Percentiles rank a stretch among this genome's conserved stretches.
Conservation (phyloP, 1,140 invertebrate genomes). For the Coelopa frigida region DNA sequence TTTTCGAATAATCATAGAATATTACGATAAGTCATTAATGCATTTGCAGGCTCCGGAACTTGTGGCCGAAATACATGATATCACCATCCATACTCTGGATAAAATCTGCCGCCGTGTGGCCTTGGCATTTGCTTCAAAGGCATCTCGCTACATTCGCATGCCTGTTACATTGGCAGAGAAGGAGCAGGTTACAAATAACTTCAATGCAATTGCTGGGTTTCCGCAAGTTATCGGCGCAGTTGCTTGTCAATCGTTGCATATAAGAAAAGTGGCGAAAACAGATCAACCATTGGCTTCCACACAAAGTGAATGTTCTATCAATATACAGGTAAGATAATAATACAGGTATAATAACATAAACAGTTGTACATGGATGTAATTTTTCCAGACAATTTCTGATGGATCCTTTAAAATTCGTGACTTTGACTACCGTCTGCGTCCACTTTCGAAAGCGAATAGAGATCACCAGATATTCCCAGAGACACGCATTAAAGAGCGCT, state of each 20-base stretch:
- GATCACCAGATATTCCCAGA: conserved; percentile 24
- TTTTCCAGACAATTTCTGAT: conserved; percentile 35
- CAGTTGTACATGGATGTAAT: no score
- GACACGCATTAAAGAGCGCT: conserved; percentile 31
- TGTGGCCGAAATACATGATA: conserved; percentile 26
- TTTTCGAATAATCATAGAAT: neutral
- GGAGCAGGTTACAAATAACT: conserved; percentile 29
- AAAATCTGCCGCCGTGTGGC: conserved; percentile 35
- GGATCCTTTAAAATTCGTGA: conserved; percentile 30
- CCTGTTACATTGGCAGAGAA: conserved; percentile 33
- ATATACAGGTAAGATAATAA: no score
- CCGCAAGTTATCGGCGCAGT: conserved; percentile 33
- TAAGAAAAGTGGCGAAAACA: no score
- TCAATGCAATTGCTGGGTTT: conserved; percentile 30
- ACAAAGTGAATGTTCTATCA: no score
- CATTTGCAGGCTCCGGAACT: conserved; percentile 27
- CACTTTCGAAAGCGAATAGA: conserved; percentile 10
- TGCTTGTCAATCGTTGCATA: no score
- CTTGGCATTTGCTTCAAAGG: conserved; percentile 29
- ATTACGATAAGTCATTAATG: neutral
- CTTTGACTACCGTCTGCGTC: conserved; percentile 24
- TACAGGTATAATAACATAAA: no score
- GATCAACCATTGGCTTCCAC: no score
- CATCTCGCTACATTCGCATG: conserved; percentile 34
- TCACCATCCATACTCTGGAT: conserved; percentile 23